Conservation (phyloP, 2,797 vertebrate genomes). For the Arremon aurantiirostris region DNA sequence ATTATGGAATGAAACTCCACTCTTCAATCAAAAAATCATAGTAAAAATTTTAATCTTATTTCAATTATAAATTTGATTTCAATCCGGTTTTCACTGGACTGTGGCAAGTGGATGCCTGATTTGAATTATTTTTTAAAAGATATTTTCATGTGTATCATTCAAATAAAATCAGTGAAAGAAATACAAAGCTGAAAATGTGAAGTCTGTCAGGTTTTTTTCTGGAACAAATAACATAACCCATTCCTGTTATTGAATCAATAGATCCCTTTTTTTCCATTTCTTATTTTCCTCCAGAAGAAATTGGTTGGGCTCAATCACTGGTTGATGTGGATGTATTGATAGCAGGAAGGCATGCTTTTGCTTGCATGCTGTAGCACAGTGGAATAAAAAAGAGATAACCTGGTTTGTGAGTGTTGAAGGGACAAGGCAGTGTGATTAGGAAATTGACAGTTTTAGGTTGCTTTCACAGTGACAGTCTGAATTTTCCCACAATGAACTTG, state of each 20-base stretch:
- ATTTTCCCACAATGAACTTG: neutral
- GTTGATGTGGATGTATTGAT: neutral
- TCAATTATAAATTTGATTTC: neutral
- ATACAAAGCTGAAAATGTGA: neutral
- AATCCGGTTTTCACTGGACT: neutral
- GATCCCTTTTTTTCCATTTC: neutral
- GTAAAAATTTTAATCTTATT: neutral
- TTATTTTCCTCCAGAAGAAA: neutral
- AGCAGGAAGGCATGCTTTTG: neutral
- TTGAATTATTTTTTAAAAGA: neutral
- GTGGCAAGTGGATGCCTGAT: neutral
- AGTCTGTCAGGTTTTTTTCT: neutral
- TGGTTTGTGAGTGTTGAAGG: neutral
- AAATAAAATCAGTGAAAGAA: neutral
- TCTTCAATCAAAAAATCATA: neutral
- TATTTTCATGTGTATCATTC: neutral
- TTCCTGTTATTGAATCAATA: neutral
- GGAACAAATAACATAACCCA: neutral
- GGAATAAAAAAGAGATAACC: neutral
- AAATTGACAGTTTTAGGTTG: neutral
- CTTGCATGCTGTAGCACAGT: neutral
- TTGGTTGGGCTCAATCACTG: neutral
- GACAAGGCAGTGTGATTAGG: fast-evolving
- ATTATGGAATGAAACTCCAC: neutral
- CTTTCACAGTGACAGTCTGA: neutral